Conservation (phyloP, 2,113 vertebrate species). For the Struthio camelus region DNA sequence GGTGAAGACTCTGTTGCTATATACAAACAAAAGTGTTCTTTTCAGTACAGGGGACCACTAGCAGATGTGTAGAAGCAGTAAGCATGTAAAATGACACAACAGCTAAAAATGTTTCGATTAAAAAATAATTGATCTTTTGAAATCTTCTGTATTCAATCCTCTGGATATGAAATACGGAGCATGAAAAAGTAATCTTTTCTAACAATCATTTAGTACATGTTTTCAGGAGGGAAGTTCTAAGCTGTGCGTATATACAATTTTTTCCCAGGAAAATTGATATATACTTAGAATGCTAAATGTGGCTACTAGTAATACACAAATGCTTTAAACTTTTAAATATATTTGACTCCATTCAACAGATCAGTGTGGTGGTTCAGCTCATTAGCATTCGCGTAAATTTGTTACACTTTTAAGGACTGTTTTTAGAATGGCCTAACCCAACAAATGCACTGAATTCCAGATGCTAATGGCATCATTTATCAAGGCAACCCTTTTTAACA, state of each 20-base stretch:
- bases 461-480: conserved; percentile 78
- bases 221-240: conserved; percentile 15
- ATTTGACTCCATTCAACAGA: conserved; percentile 37
- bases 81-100: background rate
- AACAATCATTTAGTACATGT: background rate
- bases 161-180: background rate
- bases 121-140: background rate
- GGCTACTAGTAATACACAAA: conserved; percentile 37
- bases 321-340: conserved; percentile 54
- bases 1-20: background rate
- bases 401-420: conserved; percentile 73
- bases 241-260: background rate
- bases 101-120: background rate
- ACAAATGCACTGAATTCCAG: conserved; percentile 69
- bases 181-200: conserved; percentile 18
- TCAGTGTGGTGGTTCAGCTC: conserved; percentile 55
- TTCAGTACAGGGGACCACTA: background rate
- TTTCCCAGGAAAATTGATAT: conserved; percentile 47
- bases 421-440: conserved; percentile 59
- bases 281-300: conserved; percentile 43
- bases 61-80: background rate
- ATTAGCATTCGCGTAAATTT: conserved; percentile 75
- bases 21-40: background rate
- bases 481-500: conserved; percentile 74
- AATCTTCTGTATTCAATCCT: background rate